Percentiles rank a stretch among this genome's conserved stretches.
Conservation (phyloP, 2,113 vertebrate genomes). For the Aptenodytes forsteri region DNA sequence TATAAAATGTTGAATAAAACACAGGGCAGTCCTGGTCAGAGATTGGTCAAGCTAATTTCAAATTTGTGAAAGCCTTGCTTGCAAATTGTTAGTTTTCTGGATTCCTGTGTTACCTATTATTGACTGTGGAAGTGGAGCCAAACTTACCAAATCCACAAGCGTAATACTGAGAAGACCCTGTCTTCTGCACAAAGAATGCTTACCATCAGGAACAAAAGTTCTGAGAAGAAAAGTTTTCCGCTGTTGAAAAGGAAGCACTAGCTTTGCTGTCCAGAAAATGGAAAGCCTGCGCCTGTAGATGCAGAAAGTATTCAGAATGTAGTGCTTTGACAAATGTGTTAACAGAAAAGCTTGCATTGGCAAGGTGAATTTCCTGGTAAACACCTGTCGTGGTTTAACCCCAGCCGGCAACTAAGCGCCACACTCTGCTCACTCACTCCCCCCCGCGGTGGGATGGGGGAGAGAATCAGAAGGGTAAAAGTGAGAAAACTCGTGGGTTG, state of each 20-base stretch:
- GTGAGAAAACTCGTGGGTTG: too few species aligned
- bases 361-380: background rate
- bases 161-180: background rate
- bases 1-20: background rate
- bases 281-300: background rate
- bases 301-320: background rate
- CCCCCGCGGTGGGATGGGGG: too few species aligned
- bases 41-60: background rate
- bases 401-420: too few species aligned
- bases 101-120: background rate
- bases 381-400: too few species aligned
- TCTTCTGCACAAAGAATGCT: background rate
- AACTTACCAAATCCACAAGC: background rate
- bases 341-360: background rate
- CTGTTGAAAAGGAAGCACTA: background rate
- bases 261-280: background rate
- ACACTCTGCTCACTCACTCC: too few species aligned
- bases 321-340: background rate
- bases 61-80: background rate
- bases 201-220: background rate
- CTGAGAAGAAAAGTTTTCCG: background rate
- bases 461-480: too few species aligned
- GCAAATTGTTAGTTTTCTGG: accelerated
- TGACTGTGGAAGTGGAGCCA: background rate
- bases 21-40: background rate